Conservation (phyloP, 2,113 vertebrate genomes). For the Empidonax alnorum region DNA sequence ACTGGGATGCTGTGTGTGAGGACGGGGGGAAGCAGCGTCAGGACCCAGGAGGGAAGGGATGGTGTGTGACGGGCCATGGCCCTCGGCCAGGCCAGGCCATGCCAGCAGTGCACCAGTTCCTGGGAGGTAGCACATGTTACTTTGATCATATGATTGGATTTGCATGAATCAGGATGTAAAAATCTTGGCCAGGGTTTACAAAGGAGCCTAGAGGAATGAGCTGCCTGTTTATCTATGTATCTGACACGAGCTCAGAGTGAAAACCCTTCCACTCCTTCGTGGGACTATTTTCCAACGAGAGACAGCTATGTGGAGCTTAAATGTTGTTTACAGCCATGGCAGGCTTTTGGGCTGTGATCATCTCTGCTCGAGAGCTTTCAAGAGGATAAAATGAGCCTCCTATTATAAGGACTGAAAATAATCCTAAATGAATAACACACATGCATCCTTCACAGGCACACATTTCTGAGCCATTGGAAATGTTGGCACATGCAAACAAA, state of each 20-base stretch:
- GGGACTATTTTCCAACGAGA: constrained; percentile 11
- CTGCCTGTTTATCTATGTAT: constrained; percentile 31
- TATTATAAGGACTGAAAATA: constrained; percentile 56
- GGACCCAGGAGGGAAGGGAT: neutral
- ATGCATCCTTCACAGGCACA: constrained; percentile 35
- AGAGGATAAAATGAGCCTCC: constrained; percentile 55
- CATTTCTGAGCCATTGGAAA: constrained; percentile 61
- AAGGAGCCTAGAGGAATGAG: constrained; percentile 38
- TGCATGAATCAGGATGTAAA: constrained; percentile 63
- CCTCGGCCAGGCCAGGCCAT: neutral
- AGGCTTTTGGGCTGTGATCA: constrained; percentile 35
- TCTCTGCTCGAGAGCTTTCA: constrained; percentile 29
- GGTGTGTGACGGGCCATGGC: neutral
- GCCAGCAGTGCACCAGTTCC: neutral
- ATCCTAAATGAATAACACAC: constrained; percentile 67
- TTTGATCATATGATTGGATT: constrained; percentile 58
- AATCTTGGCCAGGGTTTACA: constrained; percentile 54
- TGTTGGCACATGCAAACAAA: constrained; percentile 67
- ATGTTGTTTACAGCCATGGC: constrained; percentile 43
- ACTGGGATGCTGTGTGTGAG: neutral
- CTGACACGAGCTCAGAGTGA: neutral
- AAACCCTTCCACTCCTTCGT: neutral
- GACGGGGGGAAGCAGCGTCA: neutral
- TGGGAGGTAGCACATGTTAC: constrained; percentile 53
- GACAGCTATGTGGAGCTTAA: neutral